Conservation (phyloP, 2,113 vertebrate genomes). For the Benitochromis conjunctus region DNA sequence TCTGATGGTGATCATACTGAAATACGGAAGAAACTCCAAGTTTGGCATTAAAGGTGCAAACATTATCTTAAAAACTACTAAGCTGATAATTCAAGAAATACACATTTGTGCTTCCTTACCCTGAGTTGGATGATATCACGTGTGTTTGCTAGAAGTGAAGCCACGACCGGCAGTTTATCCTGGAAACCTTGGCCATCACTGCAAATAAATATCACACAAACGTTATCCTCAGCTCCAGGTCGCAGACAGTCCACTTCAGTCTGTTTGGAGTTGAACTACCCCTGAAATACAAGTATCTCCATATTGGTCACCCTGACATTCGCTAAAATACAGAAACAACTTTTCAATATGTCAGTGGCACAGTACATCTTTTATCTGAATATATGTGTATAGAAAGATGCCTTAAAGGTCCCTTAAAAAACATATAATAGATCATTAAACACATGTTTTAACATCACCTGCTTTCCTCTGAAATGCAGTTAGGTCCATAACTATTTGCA, state of each 20-base stretch:
- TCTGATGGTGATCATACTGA: constrained; percentile 92
- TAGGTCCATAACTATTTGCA: background rate
- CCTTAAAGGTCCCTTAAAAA: background rate
- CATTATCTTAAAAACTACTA: background rate
- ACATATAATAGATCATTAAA: background rate
- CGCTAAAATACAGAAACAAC: background rate
- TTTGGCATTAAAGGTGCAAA: constrained; percentile 97
- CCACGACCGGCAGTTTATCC: background rate
- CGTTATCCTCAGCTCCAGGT: background rate
- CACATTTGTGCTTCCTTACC: background rate
- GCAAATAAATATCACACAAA: background rate
- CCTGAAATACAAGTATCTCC: background rate
- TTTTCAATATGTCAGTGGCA: background rate
- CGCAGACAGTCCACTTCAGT: background rate
- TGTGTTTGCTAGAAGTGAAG: background rate
- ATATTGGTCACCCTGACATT: background rate
- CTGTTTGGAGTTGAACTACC: background rate
- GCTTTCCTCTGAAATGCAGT: background rate
- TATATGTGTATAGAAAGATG: background rate
- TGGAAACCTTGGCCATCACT: background rate
- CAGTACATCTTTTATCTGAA: background rate
- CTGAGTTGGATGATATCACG: background rate
- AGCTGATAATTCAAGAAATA: background rate
- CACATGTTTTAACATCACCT: background rate
- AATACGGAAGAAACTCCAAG: constrained; percentile 94